Percentiles rank a stretch among this genome's conserved stretches.
Evolutionary conservation across 1,140 invertebrate genomes (phyloP).

Genomic region (Subanguina moxae): DNA sequence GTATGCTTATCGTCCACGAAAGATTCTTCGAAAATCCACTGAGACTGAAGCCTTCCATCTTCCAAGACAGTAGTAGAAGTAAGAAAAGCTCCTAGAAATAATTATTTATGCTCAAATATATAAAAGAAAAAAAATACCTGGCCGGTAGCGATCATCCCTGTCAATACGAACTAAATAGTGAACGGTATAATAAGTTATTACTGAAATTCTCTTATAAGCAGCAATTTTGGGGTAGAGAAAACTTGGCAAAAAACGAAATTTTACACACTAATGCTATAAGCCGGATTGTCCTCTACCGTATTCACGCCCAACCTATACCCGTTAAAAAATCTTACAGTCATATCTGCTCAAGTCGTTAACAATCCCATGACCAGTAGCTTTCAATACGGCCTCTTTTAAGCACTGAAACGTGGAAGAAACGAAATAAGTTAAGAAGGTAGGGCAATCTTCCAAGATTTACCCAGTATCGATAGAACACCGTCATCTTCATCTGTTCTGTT

Average conservation of each 20-base stretch:
- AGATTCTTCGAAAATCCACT: conserved; percentile 58
- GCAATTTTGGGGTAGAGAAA: too few species aligned
- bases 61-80: conserved; percentile 52
- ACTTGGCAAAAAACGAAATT: too few species aligned
- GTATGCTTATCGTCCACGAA: conserved; percentile 54
- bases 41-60: conserved; percentile 45
- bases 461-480: conserved; percentile 58
- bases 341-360: conserved; percentile 51
- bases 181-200: too few species aligned
- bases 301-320: too few species aligned
- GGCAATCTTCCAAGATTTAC: too few species aligned
- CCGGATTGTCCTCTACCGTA: too few species aligned
- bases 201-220: too few species aligned
- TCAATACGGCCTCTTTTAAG: conserved; percentile 55
- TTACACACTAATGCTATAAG: too few species aligned
- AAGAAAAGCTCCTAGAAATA: conserved; percentile 50
- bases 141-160: conserved; percentile 42
- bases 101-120: not conserved
- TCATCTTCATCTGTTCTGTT: conserved; percentile 59
- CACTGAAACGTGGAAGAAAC: too few species aligned
- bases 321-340: too few species aligned
- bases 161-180: conserved; percentile 56
- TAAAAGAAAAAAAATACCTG: too few species aligned
- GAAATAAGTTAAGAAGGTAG: too few species aligned
- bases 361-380: conserved; percentile 57